Percentiles rank a stretch among this genome's conserved stretches.
Conservation (phyloP, 2,888 invertebrate genomes). For the Electrophaes corylata region DNA sequence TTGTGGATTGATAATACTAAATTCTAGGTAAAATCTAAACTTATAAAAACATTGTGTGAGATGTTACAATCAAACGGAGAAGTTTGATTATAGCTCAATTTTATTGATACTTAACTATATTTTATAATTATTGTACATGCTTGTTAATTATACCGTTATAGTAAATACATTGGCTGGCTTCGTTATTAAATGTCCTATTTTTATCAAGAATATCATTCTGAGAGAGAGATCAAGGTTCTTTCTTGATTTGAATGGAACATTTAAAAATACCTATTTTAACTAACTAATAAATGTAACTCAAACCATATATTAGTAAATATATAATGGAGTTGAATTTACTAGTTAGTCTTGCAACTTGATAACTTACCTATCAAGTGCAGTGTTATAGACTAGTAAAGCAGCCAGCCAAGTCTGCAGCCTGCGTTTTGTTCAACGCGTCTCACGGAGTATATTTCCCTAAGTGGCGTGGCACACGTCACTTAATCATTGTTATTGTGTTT, state of each 20-base stretch:
- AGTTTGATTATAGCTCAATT: conserved; percentile 78
- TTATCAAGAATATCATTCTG: conserved; percentile 3
- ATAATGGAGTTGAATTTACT: conserved; percentile 9
- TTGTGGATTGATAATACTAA: not conserved
- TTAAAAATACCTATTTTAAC: not conserved
- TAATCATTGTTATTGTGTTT: not conserved
- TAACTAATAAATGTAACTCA: conserved; percentile 9
- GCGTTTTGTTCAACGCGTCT: not conserved
- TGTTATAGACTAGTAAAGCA: conserved; percentile 1
- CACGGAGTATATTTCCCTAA: not conserved
- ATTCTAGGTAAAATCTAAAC: conserved; percentile 20
- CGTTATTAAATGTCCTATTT: conserved; percentile 11
- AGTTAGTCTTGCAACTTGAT: conserved; percentile 35
- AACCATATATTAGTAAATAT: not conserved
- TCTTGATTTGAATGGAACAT: conserved; percentile 5
- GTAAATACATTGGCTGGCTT: conserved; percentile 48
- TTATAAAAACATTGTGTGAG: conserved; percentile 32
- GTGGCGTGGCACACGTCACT: conserved; percentile 7
- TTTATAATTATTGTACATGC: conserved; percentile 66
- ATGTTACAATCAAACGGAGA: conserved; percentile 50
- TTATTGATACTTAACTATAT: conserved; percentile 73
- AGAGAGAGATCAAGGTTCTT: not conserved
- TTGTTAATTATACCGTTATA: conserved; percentile 68
- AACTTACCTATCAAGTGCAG: conserved; percentile 31
- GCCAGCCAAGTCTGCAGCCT: conserved; percentile 15